Percentiles rank a stretch among this genome's conserved stretches.
Conservation (phyloP, 2,797 vertebrate species). For the Gallirallus australis region DNA sequence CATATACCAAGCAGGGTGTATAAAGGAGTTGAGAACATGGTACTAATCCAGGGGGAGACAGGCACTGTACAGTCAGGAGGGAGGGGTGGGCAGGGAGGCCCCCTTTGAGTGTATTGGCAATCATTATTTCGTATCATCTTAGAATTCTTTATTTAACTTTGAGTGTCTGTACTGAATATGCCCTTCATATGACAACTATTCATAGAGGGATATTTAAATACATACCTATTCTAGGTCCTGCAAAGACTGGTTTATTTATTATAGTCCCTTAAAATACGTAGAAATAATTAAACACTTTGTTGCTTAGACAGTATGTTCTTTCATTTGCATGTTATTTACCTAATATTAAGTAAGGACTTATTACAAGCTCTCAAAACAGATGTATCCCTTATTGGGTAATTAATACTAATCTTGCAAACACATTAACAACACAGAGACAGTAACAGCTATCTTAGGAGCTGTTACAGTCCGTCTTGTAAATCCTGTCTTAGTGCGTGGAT, state of each 20-base stretch:
- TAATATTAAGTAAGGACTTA: conserved; percentile 46
- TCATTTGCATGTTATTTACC: conserved; percentile 31
- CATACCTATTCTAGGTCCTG: neutral
- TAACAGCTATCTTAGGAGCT: conserved; percentile 69
- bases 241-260: conserved; percentile 11
- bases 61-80: neutral
- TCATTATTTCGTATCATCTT: neutral
- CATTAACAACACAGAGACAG: conserved; percentile 56
- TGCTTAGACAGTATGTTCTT: neutral
- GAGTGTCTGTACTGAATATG: neutral
- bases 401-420: conserved; percentile 69
- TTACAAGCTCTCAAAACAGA: conserved; percentile 43
- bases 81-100: neutral
- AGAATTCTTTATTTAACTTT: neutral
- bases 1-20: neutral
- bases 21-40: neutral
- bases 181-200: neutral
- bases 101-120: neutral
- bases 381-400: conserved; percentile 52
- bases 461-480: conserved; percentile 61
- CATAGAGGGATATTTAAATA: neutral
- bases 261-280: neutral
- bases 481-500: conserved; percentile 51
- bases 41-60: neutral
- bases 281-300: conserved; percentile 13